Conservation (phyloP, 2,113 vertebrate species). For the Calonectris borealis region DNA sequence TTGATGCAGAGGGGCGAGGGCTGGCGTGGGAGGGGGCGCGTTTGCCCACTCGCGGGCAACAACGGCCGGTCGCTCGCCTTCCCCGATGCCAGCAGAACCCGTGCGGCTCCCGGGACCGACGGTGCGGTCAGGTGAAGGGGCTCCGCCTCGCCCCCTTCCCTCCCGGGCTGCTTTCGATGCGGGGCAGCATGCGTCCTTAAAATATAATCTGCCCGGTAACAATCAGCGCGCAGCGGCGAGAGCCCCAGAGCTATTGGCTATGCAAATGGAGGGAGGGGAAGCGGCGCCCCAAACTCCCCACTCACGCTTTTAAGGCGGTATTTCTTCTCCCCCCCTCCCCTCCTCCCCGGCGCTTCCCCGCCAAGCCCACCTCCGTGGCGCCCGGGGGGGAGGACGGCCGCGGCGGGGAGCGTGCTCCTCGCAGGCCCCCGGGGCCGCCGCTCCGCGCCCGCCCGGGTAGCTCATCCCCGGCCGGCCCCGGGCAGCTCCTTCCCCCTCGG, state of each 20-base stretch:
- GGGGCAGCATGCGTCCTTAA: slow-evolving; percentile 61
- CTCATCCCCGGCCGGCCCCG: not conserved
- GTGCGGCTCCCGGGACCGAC: not conserved
- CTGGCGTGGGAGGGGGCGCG: not conserved
- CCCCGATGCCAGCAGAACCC: not conserved
- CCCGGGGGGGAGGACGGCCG: not conserved
- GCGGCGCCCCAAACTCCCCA: slow-evolving; percentile 73
- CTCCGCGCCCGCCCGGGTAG: not conserved
- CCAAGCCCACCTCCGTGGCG: not conserved
- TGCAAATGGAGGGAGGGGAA: slow-evolving; percentile 86
- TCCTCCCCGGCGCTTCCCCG: no score
- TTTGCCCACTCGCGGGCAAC: slow-evolving; percentile 10
- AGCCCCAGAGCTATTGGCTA: slow-evolving; percentile 92
- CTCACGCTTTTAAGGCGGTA: slow-evolving; percentile 75
- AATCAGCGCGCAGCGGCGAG: slow-evolving; percentile 82
- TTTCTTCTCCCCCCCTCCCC: not conserved
- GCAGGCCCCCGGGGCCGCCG: not conserved
- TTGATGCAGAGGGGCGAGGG: not conserved
- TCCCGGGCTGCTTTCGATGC: slow-evolving; percentile 31
- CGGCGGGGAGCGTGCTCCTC: not conserved
- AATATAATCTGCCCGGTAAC: slow-evolving; percentile 95
- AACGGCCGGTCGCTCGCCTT: not conserved
- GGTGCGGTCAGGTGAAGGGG: not conserved
- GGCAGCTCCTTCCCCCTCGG: not conserved
- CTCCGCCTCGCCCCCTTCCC: not conserved